Conservation (phyloP, 2,113 vertebrate species). For the Caranx ignobilis region DNA sequence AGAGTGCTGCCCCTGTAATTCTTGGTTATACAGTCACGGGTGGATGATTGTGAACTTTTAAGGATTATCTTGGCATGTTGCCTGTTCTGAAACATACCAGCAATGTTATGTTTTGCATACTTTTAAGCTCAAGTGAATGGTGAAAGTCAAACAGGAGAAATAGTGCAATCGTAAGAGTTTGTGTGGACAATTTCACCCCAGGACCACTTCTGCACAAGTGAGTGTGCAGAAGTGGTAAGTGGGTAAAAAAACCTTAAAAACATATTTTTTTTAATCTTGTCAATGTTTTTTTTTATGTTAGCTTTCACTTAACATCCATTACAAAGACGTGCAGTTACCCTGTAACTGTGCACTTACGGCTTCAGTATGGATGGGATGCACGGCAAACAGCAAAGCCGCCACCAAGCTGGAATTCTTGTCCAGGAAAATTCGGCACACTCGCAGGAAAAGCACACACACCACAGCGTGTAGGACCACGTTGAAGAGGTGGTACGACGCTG, state of each 20-base stretch:
- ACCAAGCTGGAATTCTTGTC: constrained; percentile 88
- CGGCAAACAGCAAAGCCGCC: constrained; percentile 93
- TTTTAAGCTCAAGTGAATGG: neutral
- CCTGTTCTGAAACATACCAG: too few relatives aligned
- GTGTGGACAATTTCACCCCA: neutral
- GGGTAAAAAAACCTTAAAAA: too few relatives aligned
- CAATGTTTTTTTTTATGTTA: neutral
- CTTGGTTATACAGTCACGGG: too few relatives aligned
- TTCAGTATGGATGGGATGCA: constrained; percentile 97
- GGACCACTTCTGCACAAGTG: too few relatives aligned
- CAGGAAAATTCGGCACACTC: constrained; percentile 93
- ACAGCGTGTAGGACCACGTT: constrained; percentile 91
- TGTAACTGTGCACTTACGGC: constrained; percentile 88
- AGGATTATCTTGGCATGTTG: too few relatives aligned
- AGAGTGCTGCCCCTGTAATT: too few relatives aligned
- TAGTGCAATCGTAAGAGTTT: neutral
- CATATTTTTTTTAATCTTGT: neutral
- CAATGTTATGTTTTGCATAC: neutral
- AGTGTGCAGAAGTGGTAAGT: too few relatives aligned
- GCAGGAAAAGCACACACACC: constrained; percentile 94
- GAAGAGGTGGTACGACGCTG: constrained; percentile 94
- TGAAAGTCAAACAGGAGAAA: neutral
- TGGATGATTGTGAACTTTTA: too few relatives aligned
- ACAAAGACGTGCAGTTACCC: neutral
- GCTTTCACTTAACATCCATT: neutral